Conservation (phyloP, 2,113 vertebrate species). For the Tychaedon coryphoeus region DNA sequence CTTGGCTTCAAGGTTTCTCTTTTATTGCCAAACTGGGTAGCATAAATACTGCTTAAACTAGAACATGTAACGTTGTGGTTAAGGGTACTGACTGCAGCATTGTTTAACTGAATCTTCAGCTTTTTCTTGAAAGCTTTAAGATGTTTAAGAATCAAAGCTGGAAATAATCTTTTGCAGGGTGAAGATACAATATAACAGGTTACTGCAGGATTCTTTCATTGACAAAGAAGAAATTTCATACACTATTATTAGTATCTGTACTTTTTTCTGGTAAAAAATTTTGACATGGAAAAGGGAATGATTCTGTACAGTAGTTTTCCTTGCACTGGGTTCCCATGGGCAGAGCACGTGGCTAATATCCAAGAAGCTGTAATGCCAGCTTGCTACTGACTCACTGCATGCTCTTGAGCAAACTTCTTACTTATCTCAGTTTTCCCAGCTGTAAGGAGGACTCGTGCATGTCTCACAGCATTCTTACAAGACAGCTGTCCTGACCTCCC, state of each 20-base stretch:
- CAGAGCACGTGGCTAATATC: not conserved
- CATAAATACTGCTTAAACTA: constrained; percentile 15
- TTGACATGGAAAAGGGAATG: not conserved
- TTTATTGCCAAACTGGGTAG: not conserved
- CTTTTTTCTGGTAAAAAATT: not conserved
- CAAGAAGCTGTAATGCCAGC: not conserved
- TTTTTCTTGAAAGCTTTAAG: constrained; percentile 51
- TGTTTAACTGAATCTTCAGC: not conserved
- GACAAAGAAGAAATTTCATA: not conserved
- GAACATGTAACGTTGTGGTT: not conserved
- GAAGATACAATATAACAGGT: not conserved
- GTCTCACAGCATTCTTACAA: not conserved
- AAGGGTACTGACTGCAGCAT: not conserved
- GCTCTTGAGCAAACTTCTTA: not conserved
- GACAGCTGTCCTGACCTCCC: not conserved
- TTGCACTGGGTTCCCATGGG: not conserved
- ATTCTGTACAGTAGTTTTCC: constrained; percentile 6
- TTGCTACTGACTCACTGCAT: not conserved
- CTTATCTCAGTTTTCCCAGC: not conserved
- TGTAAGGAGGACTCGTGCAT: not conserved
- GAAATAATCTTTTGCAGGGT: constrained; percentile 4
- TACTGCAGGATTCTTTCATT: not conserved
- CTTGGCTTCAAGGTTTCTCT: constrained; percentile 4
- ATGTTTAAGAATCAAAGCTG: not conserved
- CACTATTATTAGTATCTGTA: not conserved